Conservation (phyloP, 2,113 vertebrate genomes). For the Microtus oregoni region DNA sequence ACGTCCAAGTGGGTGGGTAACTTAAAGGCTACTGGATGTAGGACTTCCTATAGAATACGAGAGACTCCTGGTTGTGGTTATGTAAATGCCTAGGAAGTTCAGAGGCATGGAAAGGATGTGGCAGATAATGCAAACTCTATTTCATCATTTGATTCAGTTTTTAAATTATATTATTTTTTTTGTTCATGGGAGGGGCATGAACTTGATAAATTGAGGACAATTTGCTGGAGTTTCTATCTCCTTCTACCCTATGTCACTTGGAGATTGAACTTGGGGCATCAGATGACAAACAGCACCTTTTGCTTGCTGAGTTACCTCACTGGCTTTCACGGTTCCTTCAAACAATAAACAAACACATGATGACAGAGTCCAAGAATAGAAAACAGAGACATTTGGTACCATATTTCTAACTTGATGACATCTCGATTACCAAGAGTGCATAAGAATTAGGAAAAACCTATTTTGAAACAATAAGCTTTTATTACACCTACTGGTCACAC, state of each 20-base stretch:
- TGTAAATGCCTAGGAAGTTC: neutral
- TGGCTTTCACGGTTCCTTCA: neutral
- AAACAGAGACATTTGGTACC: neutral
- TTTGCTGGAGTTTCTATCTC: neutral
- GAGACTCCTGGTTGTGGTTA: neutral
- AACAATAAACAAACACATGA: neutral
- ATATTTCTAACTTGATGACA: constrained; percentile 13
- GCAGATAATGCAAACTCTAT: neutral
- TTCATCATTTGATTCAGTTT: neutral
- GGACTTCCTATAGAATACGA: neutral
- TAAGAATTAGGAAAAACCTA: neutral
- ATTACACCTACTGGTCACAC: neutral
- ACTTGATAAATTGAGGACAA: neutral
- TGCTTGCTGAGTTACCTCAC: neutral
- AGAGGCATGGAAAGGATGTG: neutral
- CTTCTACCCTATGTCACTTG: neutral
- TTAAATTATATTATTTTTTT: neutral
- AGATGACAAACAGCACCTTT: neutral
- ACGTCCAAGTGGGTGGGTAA: too few relatives aligned
- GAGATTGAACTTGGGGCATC: neutral
- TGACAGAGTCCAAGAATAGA: neutral
- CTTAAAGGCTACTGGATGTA: too few relatives aligned
- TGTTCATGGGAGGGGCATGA: neutral
- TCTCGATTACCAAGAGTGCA: neutral
- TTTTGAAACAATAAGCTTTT: constrained; percentile 28